Base-by-base conservation (phyloP, 2,113 vertebrate species). In the Capreolus pygargus region DNA sequence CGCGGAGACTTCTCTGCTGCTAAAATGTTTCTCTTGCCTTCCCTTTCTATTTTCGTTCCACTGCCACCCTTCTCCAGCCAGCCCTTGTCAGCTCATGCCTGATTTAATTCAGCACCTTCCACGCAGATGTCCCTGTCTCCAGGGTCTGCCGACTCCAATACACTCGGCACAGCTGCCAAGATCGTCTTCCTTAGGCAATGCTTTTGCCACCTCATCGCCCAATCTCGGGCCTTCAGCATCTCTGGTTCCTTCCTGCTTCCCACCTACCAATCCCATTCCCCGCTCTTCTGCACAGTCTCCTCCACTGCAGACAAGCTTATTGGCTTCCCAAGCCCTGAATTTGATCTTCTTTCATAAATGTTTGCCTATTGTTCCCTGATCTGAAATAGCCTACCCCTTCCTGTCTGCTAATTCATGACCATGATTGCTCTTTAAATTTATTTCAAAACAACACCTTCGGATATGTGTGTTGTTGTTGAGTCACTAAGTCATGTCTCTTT, bases 31-130 rank as follows among this genome's bases (percentile, higher is more conserved):
- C 67, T 60, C 60, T 86, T 45, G 76, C 43, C 14, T 97, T 95
- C 45, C 52, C 55, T 94, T 97, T 87, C 91, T 87, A 57, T 91
- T 96, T 87, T 58, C 9, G 23, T 47, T 43, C 28, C 19, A n/a
- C 50, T 21, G 43, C 43, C 33, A 61, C 58, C n/a, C 12, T 55
- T 70, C 74, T 54, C 39, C 45, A 21, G 50, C 28, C 23, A 78
- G 67, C n/a, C 55, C 58, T 64, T 91, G 70, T 96, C 93, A 94
- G 50, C 67, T 95, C 86, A 55, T 57, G 96, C 86, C 82, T 86
- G 67, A 83, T 83, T 95, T 93, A 91, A 95, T 95, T 93, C 93
- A 79, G 83, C 67, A 94, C 58, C 88, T 94, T 97, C 81, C 58
- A 47, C 8, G 1, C 28, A 93, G 76, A 95, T 76, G 93, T 61